Evolutionary conservation across 2,888 invertebrate genomes (phyloP), one percentile per base, ranked within the genome.

Genomic region (Tenthredo livida): DNA sequence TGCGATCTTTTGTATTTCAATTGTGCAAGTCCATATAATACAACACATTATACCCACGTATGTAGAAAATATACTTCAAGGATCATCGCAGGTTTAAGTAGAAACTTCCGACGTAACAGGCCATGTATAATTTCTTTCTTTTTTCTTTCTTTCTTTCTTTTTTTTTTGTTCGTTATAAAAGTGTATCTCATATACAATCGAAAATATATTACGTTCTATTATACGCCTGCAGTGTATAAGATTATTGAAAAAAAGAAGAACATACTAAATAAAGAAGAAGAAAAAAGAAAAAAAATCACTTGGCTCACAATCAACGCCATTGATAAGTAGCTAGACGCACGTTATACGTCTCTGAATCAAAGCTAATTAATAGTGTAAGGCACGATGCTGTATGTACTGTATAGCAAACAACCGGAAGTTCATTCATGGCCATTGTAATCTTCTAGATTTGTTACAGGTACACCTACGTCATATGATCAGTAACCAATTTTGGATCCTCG

Each of bases 341-440:
- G n/a, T n/a, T n/a, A n/a, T n/a, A 40, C 72, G n/a, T 2, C 43
- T 73, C 5, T 43, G 72, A 40, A 77, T 5, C 54, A 7, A 77
- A 54, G 77, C 54, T 77, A 77, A 77, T 54, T 77, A 73, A 21
- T 43, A 73, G 72, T 73, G 21, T 73, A 54, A 77, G 54, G 10
- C 77, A 77, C 77, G 77, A 77, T 50, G 54, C 17, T 67, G 67
- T 17, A 29, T n/a, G n/a, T 29, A 29, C 29, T n/a, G n/a, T n/a
- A 25, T 17, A 25, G 61, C 47, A 77, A 33, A 54, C 29, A 54
- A 77, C 50, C 77, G 54, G 77, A 77, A 77, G 50, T 77, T 29
- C 17, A 77, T 47, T 47, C 33, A 77, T n/a, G 33, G 77, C 77
- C 54, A 77, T 54, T 50, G 54, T 77, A 77, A 77, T 77, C 54